Percentiles rank a stretch among this genome's conserved stretches.
Evolutionary conservation across 92 coral and sea anemone genomes (phyloP).

Genomic region (Actinostola sp.): DNA sequence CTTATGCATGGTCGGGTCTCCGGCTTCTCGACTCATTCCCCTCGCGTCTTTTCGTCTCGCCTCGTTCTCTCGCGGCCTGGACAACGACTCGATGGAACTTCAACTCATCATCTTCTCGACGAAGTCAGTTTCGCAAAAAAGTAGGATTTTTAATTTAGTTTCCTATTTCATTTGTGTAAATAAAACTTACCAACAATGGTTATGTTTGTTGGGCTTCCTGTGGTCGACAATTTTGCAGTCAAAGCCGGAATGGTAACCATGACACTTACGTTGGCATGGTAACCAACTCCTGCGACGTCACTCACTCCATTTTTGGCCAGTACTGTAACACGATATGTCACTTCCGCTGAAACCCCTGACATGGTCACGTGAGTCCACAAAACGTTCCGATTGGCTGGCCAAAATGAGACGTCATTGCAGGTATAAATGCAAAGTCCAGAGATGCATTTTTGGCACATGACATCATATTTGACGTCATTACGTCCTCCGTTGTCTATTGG

Average conservation of each 20-base stretch:
- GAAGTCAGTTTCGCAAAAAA: too few relatives aligned
- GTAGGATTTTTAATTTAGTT: too few relatives aligned
- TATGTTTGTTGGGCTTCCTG: background rate
- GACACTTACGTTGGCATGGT: slow-evolving; percentile 20
- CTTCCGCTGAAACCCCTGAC: slow-evolving; percentile 24
- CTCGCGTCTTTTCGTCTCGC: too few relatives aligned
- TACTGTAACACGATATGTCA: slow-evolving; percentile 50
- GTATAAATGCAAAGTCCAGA: slow-evolving; percentile 30
- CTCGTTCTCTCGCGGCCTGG: too few relatives aligned
- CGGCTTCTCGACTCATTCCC: too few relatives aligned
- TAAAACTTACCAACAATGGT: slow-evolving; percentile 17
- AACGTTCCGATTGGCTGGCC: slow-evolving; percentile 20
- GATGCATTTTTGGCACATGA: slow-evolving; percentile 58
- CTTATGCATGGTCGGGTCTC: too few relatives aligned
- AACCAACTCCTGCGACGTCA: slow-evolving; percentile 37
- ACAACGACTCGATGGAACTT: too few relatives aligned
- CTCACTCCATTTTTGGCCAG: slow-evolving; percentile 76
- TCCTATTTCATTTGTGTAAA: too few relatives aligned
- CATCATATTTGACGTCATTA: slow-evolving; percentile 56
- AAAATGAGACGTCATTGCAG: slow-evolving; percentile 25
- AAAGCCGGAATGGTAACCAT: slow-evolving; percentile 12
- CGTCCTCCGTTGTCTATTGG: slow-evolving; percentile 79
- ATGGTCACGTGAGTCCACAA: slow-evolving; percentile 61
- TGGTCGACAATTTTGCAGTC: background rate
- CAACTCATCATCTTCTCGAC: too few relatives aligned